These are phyloP conservation scores for Lithobius niger DNA, from an alignment of 1,140 invertebrate genomes.

Conservation along the genomic window DNA sequence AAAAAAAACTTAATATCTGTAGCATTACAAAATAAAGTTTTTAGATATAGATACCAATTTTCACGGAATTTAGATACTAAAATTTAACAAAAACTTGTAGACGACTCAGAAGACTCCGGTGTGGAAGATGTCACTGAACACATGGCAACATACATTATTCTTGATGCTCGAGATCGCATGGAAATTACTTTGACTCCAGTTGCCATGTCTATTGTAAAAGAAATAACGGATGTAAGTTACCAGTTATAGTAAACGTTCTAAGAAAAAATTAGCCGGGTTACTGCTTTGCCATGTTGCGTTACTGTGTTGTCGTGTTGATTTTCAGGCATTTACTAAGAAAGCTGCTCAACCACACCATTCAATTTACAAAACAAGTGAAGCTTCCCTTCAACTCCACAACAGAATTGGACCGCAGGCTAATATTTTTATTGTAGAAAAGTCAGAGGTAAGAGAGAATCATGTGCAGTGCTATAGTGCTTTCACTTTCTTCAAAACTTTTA, in stretches of 20 bases:
- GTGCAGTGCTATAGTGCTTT: not conserved
- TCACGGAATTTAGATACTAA: no score
- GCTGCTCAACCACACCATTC: not conserved
- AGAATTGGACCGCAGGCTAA: slow-evolving; percentile 2
- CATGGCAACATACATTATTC: slow-evolving; percentile 48
- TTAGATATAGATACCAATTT: no score
- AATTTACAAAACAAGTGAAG: not conserved
- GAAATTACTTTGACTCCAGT: slow-evolving; percentile 53
- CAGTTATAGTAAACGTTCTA: not conserved
- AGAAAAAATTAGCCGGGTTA: not conserved
- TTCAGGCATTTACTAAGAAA: not conserved
- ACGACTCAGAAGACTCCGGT: slow-evolving; percentile 31
- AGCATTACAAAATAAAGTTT: no score
- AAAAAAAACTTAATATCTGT: no score
- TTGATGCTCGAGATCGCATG: slow-evolving; percentile 50
- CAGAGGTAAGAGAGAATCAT: not conserved
- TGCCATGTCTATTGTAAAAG: slow-evolving; percentile 42
- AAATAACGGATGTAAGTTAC: slow-evolving; percentile 33
- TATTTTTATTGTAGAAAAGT: not conserved
- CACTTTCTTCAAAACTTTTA: not conserved
- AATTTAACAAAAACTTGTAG: no score
- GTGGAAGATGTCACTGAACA: slow-evolving; percentile 31
- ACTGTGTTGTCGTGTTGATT: not conserved
- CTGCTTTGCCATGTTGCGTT: not conserved
- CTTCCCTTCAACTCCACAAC: not conserved